These are phyloP conservation scores for Coryphaenoides rupestris DNA, from an alignment of 2,113 vertebrate genomes.

Conservation along the genomic window DNA sequence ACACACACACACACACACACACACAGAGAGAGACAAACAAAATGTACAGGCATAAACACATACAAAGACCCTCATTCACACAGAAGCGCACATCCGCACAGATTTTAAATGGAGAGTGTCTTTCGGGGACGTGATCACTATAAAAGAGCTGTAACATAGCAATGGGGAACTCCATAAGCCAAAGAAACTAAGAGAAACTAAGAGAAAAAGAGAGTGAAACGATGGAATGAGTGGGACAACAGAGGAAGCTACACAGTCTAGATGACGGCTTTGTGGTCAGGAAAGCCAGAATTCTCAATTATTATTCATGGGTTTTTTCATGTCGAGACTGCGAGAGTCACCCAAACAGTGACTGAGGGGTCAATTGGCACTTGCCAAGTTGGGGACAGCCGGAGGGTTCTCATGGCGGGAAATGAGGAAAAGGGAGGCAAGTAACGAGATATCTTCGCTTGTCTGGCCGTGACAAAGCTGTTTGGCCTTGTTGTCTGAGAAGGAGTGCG, in stretches of 20 bases:
- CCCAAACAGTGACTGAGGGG: slow-evolving; percentile 22
- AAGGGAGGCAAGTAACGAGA: slow-evolving; percentile 31
- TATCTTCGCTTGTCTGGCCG: slow-evolving; percentile 17
- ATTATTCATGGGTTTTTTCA: slow-evolving; percentile 39
- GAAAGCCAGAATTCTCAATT: slow-evolving; percentile 17
- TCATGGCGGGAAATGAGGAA: slow-evolving; percentile 34
- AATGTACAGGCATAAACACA: too few species aligned
- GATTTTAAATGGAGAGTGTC: slow-evolving; percentile 56
- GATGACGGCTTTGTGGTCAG: slow-evolving; percentile 17
- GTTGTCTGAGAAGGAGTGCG: too few species aligned
- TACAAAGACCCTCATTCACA: too few species aligned
- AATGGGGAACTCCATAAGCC: slow-evolving; percentile 64
- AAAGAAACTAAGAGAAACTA: slow-evolving; percentile 1
- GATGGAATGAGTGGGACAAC: slow-evolving; percentile 39
- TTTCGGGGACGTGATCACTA: slow-evolving; percentile 43
- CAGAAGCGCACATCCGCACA: slow-evolving; percentile 17
- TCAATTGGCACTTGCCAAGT: slow-evolving; percentile 26
- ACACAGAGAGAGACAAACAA: too few species aligned
- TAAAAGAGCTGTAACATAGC: slow-evolving; percentile 70
- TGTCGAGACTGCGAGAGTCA: slow-evolving; percentile 25
- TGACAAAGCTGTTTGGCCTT: slow-evolving; percentile 22
- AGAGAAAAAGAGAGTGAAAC: slow-evolving; percentile 15
- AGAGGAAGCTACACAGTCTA: slow-evolving; percentile 17
- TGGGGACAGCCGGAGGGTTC: slow-evolving; percentile 3
- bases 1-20: too few species aligned